Base-by-base conservation (phyloP, 1,140 invertebrate species). In the Ctenoplectra terminalis region DNA sequence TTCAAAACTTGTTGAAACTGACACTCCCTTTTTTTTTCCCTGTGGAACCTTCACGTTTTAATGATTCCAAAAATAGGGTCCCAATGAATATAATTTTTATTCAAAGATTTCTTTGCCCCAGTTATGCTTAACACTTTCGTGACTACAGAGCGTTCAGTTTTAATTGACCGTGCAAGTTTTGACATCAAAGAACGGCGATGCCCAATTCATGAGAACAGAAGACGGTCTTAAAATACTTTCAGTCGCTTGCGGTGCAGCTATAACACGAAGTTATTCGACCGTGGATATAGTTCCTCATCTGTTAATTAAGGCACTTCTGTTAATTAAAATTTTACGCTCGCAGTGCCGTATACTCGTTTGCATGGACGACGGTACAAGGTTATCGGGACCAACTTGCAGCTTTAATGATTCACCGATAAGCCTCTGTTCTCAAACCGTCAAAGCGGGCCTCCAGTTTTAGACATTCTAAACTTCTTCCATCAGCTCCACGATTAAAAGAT, bases 241-340 rank as follows among this genome's bases (percentile, higher is more conserved):
- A 26, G 43, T 29, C n/a, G 13, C 26, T 78, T 66, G 40, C 48
- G 66, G 54, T 40, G n/a, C 43, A 50, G 43, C 43, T n/a, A 34
- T 29, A 56, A 20, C 46, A 26, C 34, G 26, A 46, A 58, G 52
- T 69, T 34, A 69, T 23, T 46, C 34, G 52, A 61, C n/a, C 60
- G 46, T 63, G 20, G 56, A 80, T 81, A 81, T 75, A 61, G 84
- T 83, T 83, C 70, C 70, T 82, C 85, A 89, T 83, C 79, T 87
- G 63, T 83, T 91, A 90, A 90, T 91, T 90, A 91, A 83, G 81
- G 83, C 78, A 86, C 87, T 88, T 82, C 82, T 84, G 77, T 90
- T 91, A 90, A 90, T 90, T 90, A 91, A 90, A 90, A 90, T 89
- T 87, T 86, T 89, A 87, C 72, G 81, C 86, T 81, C 67, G 69